Evolutionary conservation across 2,797 vertebrate species (phyloP), one percentile per base, ranked within the genome.

Genomic region (Craterocephalus amniculus): DNA sequence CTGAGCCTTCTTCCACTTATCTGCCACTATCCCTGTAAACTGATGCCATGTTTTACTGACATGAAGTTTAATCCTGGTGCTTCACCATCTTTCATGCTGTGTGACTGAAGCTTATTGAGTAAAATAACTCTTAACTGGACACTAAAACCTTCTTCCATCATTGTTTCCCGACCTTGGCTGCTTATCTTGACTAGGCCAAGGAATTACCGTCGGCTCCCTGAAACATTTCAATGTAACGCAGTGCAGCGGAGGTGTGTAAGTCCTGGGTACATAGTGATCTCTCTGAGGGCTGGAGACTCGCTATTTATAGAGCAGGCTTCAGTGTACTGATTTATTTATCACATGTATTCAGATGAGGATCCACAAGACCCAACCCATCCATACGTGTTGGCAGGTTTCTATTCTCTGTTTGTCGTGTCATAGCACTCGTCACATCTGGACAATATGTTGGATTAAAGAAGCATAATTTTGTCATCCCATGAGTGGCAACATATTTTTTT

Each of bases 251-350:
- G 78, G 78, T 83, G 73, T 82, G 68, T 59, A 69, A 63, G 58
- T 78, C 55, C 54, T 43, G 61, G 56, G 87, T 69, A 89, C 91
- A 91, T 87, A 73, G 67, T 70, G 85, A 89, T 90, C 85, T 78
- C 76, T 71, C 52, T 35, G 56, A 43, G 62, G 77, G 79, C 76
- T 55, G 29, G 13, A 69, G 18, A 45, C 18, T 38, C 45, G 76
- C 85, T 92, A 91, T 91, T 90, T 86, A 76, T 88, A 88, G 87
- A 70, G 4, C 62, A 7, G 32, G 65, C 67, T 65, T 67, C 63
- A 75, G 70, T 52, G 10, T 68, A 55, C 70, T 74, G 70, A 87
- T 85, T 85, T 87, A 86, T 88, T 83, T 56, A 88, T 87, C 83
- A 84, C 64, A 72, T 65, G 79, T 40, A 58, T 74, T 71, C 69